Conservation (phyloP, 1,140 invertebrate species). For the Mercenaria mercenaria region DNA sequence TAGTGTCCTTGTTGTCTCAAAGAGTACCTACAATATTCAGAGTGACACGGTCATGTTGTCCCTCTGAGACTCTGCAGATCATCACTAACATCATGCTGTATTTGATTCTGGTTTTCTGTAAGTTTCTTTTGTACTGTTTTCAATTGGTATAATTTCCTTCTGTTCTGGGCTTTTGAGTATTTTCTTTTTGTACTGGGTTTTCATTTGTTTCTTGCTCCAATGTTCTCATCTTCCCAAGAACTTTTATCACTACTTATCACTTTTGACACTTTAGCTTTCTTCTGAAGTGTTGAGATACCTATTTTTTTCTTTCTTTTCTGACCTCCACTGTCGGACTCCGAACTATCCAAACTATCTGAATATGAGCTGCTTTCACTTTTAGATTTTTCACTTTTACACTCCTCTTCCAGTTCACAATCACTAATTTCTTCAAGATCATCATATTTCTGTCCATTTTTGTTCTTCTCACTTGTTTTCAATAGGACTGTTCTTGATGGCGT, state of each 20-base stretch:
- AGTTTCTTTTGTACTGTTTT: not conserved
- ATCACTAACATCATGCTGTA: not conserved
- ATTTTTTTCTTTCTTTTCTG: not conserved
- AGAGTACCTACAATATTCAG: not conserved
- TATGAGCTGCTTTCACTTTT: not conserved
- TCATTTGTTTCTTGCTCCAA: too few relatives aligned
- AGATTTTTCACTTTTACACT: not conserved
- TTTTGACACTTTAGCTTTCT: not conserved
- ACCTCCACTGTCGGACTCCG: not conserved
- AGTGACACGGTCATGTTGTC: not conserved
- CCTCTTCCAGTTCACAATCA: not conserved
- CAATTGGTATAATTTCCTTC: not conserved
- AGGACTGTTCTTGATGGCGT: too few relatives aligned
- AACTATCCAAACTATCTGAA: not conserved
- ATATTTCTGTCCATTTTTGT: not conserved
- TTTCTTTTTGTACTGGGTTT: not conserved
- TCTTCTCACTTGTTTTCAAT: too few relatives aligned
- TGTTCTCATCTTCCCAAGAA: too few relatives aligned
- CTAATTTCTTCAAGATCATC: not conserved
- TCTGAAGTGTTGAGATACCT: not conserved
- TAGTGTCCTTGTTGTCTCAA: not conserved
- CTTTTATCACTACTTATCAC: not conserved
- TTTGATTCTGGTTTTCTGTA: not conserved
- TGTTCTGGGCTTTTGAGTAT: not conserved
- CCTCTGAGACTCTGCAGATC: not conserved